Evolutionary conservation across 2,113 vertebrate species (phyloP).

Genomic region (Penelope pileata): DNA sequence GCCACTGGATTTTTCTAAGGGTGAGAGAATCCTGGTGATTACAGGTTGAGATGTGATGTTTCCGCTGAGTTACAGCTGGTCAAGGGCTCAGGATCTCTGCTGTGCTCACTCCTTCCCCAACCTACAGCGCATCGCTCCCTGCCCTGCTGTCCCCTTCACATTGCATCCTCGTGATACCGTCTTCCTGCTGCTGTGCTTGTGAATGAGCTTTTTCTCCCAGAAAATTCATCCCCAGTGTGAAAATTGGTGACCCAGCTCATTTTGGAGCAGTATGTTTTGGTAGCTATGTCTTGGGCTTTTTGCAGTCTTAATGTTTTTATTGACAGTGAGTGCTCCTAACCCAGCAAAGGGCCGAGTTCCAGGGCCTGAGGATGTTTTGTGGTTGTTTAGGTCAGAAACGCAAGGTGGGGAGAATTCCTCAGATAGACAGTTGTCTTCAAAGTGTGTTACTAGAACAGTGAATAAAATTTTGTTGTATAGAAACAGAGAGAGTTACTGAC

Average conservation of each 20-base stretch:
- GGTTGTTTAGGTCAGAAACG: not conserved
- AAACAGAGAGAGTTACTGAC: not conserved
- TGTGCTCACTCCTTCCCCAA: not conserved
- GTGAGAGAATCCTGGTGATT: not conserved
- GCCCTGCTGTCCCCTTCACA: not conserved
- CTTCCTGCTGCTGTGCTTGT: not conserved
- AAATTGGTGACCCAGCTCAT: not conserved
- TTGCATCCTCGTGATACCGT: not conserved
- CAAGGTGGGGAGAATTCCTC: not conserved
- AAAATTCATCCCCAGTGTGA: not conserved
- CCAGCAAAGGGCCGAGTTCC: not conserved
- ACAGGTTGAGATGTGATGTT: not conserved
- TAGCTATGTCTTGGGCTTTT: not conserved
- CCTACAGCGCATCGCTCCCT: not conserved
- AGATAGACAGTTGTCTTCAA: not conserved
- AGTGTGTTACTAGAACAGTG: not conserved
- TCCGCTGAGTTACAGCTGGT: not conserved
- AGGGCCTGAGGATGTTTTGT: not conserved
- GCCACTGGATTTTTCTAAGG: not conserved
- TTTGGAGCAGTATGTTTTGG: not conserved
- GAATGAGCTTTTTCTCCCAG: not conserved
- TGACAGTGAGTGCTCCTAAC: not conserved
- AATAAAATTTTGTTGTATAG: not conserved
- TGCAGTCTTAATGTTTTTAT: not conserved
- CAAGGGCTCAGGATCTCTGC: not conserved